Evolutionary conservation across 2,113 vertebrate species (phyloP).

Genomic region (Colossoma macropomum): DNA sequence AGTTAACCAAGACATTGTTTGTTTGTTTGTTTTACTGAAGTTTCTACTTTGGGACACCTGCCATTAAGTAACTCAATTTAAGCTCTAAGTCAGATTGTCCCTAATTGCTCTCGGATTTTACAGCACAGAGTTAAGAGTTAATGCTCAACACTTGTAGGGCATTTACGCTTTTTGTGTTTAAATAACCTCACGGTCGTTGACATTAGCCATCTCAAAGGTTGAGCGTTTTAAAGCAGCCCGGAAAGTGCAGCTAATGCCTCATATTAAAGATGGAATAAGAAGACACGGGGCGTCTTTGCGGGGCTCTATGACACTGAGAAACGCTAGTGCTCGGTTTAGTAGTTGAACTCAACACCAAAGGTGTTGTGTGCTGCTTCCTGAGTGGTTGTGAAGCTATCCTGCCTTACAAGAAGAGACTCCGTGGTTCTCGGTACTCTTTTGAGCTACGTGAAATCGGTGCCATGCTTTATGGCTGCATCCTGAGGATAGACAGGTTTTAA

Average conservation of each 20-base stretch:
- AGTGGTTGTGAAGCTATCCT: conserved; percentile 18
- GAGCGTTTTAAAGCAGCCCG: conserved; percentile 16
- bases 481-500: conserved; percentile 21
- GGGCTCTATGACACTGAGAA: background rate
- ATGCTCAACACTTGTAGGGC: conserved; percentile 30
- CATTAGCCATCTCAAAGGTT: conserved; percentile 63
- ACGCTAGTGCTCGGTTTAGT: background rate
- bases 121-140: conserved; percentile 29
- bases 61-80: background rate
- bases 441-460: conserved; percentile 52
- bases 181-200: conserved; percentile 72
- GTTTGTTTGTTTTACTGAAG: background rate
- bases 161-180: conserved; percentile 49
- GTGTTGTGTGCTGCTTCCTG: conserved; percentile 23
- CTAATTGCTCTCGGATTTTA: conserved; percentile 24
- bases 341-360: conserved; percentile 21
- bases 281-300: no score
- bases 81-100: background rate
- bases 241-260: background rate
- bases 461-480: conserved; percentile 49
- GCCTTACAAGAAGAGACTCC: conserved; percentile 27
- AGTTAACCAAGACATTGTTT: background rate
- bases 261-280: background rate
- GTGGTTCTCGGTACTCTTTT: conserved; percentile 37
- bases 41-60: background rate